Evolutionary conservation across 2,888 invertebrate genomes (phyloP), one percentile per base, ranked within the genome.

Genomic region (Apamea epomidion): DNA sequence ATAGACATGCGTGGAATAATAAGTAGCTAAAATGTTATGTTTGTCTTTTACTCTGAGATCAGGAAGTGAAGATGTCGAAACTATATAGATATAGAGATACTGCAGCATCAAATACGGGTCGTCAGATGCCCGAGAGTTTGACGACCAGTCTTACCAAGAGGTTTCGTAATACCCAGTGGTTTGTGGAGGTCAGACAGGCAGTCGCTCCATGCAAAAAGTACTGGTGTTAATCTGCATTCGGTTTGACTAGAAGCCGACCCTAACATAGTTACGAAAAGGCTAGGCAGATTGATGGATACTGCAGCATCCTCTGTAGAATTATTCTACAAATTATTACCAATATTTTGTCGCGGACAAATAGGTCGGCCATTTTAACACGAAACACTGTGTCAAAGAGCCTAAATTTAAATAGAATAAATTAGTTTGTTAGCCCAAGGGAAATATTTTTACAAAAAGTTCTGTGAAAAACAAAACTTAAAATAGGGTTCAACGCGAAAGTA

Each of bases 331-430:
- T 77, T 25, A 29, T 8, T 51, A 12, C 42, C 12, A 51, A 51
- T 25, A 54, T 8, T 16, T n/a, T 45, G 10, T 7, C 21, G 21
- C 0, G 1, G 10, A 51, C 0, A n/a, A 37, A 60, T 14, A 29
- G 32, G 12, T 51, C 3, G 0, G 12, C n/a, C 25, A 51, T 73
- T 76, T 74, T 7, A 68, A 14, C 1, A 74, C 8, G 42, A 58
- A 74, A 76, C 21, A 73, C 58, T 51, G 32, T 14, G 58, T 4
- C 0, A 54, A n/a, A 25, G 3, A 3, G 14, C 29, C 42, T 6
- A 32, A 74, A 74, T 76, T 80, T 21, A 42, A 65, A 78, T 54
- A 54, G 16, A 76, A 58, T 48, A 32, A 21, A 78, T 85, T 74
- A 69, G 21, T 73, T 71, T 62, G 48, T 80, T 69, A 77, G 6